Conservation (phyloP, 2,113 vertebrate genomes). For the Uropsilus gracilis region DNA sequence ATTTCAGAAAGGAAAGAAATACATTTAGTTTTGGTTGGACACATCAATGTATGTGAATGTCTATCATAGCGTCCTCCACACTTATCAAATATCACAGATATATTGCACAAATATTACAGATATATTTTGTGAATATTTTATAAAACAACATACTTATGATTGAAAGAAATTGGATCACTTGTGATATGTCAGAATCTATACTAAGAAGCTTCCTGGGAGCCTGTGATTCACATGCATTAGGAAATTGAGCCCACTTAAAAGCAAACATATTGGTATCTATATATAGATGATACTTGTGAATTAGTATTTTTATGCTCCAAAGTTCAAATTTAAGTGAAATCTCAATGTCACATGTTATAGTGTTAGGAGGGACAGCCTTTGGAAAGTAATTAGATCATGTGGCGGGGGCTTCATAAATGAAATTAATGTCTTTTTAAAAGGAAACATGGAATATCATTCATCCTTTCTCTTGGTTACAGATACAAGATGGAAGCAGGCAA, state of each 20-base stretch:
- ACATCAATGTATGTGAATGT: neutral
- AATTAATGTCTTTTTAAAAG: neutral
- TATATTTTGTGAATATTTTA: neutral
- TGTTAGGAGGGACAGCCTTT: neutral
- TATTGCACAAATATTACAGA: too few species aligned
- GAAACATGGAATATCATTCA: neutral
- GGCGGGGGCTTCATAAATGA: neutral
- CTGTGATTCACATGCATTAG: neutral
- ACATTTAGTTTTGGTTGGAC: neutral
- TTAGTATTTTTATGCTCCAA: neutral
- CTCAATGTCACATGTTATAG: neutral
- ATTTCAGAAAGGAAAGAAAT: neutral
- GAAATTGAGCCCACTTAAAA: neutral
- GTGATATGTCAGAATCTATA: neutral
- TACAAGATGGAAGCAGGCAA: neutral
- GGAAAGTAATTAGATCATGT: neutral
- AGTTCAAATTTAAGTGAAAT: neutral
- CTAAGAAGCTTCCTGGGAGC: neutral
- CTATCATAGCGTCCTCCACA: neutral
- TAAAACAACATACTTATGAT: neutral
- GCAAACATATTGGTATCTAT: neutral
- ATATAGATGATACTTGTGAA: neutral
- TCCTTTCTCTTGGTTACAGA: neutral
- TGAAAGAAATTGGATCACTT: neutral
- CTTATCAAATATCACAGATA: neutral